A percentile compares a stretch with the other conserved stretches of the same genome.
phyloP scores from a whole-genome alignment of 2,888 invertebrate genomes.

The Galerucella nymphaeae region DNA sequence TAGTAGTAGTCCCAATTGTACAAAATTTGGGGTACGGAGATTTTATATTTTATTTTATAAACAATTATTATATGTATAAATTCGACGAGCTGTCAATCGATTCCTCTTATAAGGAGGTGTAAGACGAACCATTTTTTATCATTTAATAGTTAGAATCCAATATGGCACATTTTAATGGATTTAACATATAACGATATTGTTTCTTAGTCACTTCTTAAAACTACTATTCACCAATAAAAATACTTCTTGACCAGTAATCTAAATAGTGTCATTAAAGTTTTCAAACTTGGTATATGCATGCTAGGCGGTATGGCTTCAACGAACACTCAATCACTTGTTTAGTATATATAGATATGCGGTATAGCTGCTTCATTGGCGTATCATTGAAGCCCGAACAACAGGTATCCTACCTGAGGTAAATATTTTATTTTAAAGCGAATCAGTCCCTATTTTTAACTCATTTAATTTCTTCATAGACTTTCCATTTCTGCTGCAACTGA shows the following conservation, averaged over 20 bases:
- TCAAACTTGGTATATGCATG: neutral
- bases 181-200: neutral
- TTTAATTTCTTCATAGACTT: too few species aligned
- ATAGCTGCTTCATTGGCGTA: too few species aligned
- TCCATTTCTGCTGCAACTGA: too few species aligned
- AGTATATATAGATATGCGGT: neutral
- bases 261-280: constrained; percentile 4
- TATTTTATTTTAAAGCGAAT: too few species aligned
- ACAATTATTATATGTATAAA: too few species aligned
- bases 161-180: neutral
- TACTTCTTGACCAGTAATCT: constrained; percentile 2
- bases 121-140: neutral
- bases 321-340: constrained; percentile 1
- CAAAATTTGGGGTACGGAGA: too few species aligned
- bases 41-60: too few species aligned
- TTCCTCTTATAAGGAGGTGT: constrained; percentile 2
- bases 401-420: too few species aligned
- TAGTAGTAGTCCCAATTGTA: too few species aligned
- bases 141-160: constrained; percentile 2
- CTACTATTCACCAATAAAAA: constrained; percentile 4
- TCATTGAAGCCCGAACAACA: too few species aligned
- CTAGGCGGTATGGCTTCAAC: neutral
- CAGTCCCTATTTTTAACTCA: too few species aligned
- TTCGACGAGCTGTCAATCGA: neutral
- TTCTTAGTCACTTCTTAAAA: constrained; percentile 13